Conservation (phyloP, 2,113 vertebrate genomes). For the Nematolebias whitei region DNA sequence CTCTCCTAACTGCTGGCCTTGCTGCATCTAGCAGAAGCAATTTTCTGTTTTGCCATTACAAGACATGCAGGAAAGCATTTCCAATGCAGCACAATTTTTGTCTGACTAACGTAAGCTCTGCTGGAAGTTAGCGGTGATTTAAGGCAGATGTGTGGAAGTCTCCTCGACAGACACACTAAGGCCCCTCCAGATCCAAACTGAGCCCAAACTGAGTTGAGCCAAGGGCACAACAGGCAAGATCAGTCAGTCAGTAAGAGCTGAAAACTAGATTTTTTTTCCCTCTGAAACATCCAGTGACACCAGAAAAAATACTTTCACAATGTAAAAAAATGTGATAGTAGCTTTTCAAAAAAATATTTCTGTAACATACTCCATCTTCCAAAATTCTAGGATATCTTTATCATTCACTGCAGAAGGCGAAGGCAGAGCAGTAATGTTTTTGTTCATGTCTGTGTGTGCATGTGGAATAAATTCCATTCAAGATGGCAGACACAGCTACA, state of each 20-base stretch:
- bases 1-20: conserved; percentile 48
- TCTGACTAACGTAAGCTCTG: conserved; percentile 42
- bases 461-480: no score
- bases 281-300: conserved; percentile 26
- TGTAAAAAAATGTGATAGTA: conserved; percentile 19
- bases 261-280: neutral
- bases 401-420: no score
- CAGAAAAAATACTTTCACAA: conserved; percentile 28
- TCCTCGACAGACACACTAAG: conserved; percentile 31
- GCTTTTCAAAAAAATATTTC: conserved; percentile 42
- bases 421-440: no score
- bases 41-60: conserved; percentile 53
- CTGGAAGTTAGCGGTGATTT: conserved; percentile 58
- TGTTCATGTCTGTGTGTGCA: no score
- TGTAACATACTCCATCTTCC: conserved; percentile 2
- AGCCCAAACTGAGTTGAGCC: conserved; percentile 21
- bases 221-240: conserved; percentile 18
- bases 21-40: conserved; percentile 55
- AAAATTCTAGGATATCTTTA: neutral
- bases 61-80: conserved; percentile 53
- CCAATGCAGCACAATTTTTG: conserved; percentile 36
- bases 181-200: conserved; percentile 30
- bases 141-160: conserved; percentile 73
- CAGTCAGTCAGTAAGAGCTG: conserved; percentile 15
- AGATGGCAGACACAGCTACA: no score